Evolutionary conservation across 1,140 invertebrate genomes (phyloP).

Genomic region (Zaprionus inermis): DNA sequence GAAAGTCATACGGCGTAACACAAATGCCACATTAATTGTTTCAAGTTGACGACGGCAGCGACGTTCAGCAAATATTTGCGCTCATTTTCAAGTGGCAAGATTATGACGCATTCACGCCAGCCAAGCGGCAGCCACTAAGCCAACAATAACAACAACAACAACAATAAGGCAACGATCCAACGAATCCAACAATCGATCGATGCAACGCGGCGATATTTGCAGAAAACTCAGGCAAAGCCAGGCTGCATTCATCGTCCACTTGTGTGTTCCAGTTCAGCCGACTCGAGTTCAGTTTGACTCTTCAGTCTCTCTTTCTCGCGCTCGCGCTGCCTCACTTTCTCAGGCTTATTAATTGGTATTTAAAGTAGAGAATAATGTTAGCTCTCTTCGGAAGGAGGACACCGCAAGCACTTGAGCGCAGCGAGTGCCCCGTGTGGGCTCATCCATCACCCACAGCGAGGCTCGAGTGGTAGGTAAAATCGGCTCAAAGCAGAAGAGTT

Average conservation of each 20-base stretch:
- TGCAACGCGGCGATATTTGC: slow-evolving; percentile 50
- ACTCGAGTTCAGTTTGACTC: no score
- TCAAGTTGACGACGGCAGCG: slow-evolving; percentile 70
- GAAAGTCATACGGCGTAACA: slow-evolving; percentile 77
- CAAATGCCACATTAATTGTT: slow-evolving; percentile 83
- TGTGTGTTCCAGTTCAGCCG: slow-evolving; percentile 74
- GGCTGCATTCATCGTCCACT: slow-evolving; percentile 49
- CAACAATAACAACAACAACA: slow-evolving; percentile 17
- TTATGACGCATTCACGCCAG: slow-evolving; percentile 81
- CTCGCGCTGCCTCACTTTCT: slow-evolving; percentile 57
- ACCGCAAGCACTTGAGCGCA: slow-evolving; percentile 70
- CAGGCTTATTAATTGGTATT: slow-evolving; percentile 81
- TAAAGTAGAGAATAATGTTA: slow-evolving; percentile 81
- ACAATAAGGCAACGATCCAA: neutral
- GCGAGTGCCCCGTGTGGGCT: slow-evolving; percentile 45
- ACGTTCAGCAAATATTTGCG: slow-evolving; percentile 71
- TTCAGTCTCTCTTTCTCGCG: neutral
- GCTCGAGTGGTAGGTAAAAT: slow-evolving; percentile 61
- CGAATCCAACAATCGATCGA: neutral
- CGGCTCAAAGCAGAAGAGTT: neutral
- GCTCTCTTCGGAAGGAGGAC: slow-evolving; percentile 67
- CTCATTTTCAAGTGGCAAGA: slow-evolving; percentile 79
- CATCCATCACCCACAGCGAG: slow-evolving; percentile 75
- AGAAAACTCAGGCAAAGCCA: slow-evolving; percentile 42
- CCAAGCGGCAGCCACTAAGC: slow-evolving; percentile 29